A percentile compares a stretch with the other conserved stretches of the same genome.
Evolutionary conservation across 2,797 vertebrate species (phyloP).

Genomic region (Brotula barbata): DNA sequence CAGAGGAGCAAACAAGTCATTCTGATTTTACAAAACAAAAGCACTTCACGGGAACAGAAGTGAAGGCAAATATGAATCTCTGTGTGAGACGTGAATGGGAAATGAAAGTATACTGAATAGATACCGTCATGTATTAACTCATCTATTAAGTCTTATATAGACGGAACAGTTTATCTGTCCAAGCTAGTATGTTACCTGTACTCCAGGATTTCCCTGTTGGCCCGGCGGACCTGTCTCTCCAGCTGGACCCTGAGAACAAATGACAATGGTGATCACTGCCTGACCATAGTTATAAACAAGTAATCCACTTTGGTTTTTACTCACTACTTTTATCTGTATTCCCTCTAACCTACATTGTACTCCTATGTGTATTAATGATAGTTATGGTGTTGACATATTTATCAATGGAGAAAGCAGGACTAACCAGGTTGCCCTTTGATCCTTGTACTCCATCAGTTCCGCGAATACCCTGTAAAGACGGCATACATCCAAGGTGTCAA

Average conservation of each 20-base stretch:
- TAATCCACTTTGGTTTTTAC: no score
- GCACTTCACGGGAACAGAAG: no score
- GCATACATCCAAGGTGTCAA: constrained; percentile 14
- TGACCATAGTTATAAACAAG: constrained; percentile 17
- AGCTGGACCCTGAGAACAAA: constrained; percentile 78
- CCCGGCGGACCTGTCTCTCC: constrained; percentile 89
- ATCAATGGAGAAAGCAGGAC: constrained; percentile 33
- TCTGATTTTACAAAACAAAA: no score
- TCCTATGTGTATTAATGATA: no score
- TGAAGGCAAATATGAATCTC: no score
- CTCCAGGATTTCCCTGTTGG: constrained; percentile 91
- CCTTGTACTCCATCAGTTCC: constrained; percentile 87
- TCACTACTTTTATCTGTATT: background rate
- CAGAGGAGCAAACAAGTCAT: background rate
- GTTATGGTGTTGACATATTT: background rate
- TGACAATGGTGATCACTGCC: constrained; percentile 1
- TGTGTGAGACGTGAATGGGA: no score
- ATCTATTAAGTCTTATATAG: background rate
- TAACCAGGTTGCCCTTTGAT: constrained; percentile 87
- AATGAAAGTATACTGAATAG: background rate
- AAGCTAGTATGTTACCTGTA: constrained; percentile 73
- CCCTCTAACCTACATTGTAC: background rate
- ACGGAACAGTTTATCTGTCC: background rate
- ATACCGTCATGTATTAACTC: no score
- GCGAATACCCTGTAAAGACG: constrained; percentile 77